Evolutionary conservation across 1,140 invertebrate genomes (phyloP), one percentile per base, ranked within the genome.

Genomic region (Brachionus koreanus): DNA sequence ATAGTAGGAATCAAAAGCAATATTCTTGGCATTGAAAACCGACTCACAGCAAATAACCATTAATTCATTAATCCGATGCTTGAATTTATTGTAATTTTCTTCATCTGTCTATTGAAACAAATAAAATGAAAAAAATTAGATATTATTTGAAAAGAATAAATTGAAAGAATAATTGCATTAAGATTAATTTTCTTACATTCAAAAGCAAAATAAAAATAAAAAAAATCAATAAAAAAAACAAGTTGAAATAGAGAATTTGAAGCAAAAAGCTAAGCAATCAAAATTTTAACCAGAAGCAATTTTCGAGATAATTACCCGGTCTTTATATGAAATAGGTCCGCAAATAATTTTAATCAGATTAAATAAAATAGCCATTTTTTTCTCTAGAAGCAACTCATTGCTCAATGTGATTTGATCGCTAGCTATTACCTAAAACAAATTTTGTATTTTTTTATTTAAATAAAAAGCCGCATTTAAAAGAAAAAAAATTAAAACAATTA

Each of bases 161-260:
- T 69, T 69, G 35, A 69, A 69, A 39, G 35, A 69, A 69, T 69
- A 69, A 69, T 69, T 69, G 39, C 37, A 69, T 69, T 69, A 69
- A 69, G 35, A 37, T 69, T 69, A 39, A 37, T 69, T 69, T 69
- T 69, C 37, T 42, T 69, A n/a, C 35, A 42, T 69, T 69, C 35
- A 39, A 69, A 69, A 69, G 65, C 49, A 69, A 69, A 37, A 69
- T 69, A 12, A 65, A 65, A 65, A 65, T 16, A 33, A 69, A 69
- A 69, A 69, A 69, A 69, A 69, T 69, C 65, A 69, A 69, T 69
- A 69, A 69, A 65, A 46, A 57, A 57, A 69, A 69, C n/a, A 69
- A 69, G 65, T 69, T 69, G 65, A 69, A 69, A 69, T 37, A 37
- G 65, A 10, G 5, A 39, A 69, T 19, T 69, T 69, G 1, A 39